Base-by-base conservation (phyloP, 2,113 vertebrate species). In the Clarias macrocephalus region DNA sequence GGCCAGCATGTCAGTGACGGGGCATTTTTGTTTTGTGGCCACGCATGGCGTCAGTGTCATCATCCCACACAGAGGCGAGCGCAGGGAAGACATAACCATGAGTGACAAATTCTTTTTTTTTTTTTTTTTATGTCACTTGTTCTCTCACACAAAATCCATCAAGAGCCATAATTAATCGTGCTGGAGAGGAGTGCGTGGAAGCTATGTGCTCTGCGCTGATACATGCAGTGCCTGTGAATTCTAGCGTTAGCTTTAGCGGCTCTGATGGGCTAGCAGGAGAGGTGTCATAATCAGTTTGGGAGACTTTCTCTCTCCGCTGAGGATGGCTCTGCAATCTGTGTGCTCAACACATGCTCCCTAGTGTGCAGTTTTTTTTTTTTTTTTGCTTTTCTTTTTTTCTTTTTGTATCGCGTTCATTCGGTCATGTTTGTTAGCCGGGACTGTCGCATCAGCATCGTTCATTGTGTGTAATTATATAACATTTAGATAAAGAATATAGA, bases 221-320 rank as follows among this genome's bases (percentile, higher is more conserved):
- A 94, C 94, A 95, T 92, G 92, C 94, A 93, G 95, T 96, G 95
- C 94, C 95, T 95, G 95, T 95, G 95, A 96, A 96, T 93, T 94
- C 92, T 93, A 92, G 93, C 93, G 95, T 94, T 94, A 95, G 93
- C 93, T 94, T 94, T 94, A 94, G 94, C 93, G 93, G 93, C 92
- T 94, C 93, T 89, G 88, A 89, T 94, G 93, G 94, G 93, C 95
- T 95, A 93, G 93, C 93, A 92, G 91, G 91, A 95, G 93, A 92
- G 93, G 94, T 95, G 95, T 95, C 94, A 94, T 90, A 94, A 89
- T 89, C 89, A 79, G 87, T 86, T 88, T 79, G 87, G 84, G 87
- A 87, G 85, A 87, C 84, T 84, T 85, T 84, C 88, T 90, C 82
- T 87, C 82, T 77, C 63, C 60, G 65, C 79, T 54, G 88, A 89